Evolutionary conservation across 2,113 vertebrate genomes (phyloP).

Genomic region (Myiozetetes cayanensis): DNA sequence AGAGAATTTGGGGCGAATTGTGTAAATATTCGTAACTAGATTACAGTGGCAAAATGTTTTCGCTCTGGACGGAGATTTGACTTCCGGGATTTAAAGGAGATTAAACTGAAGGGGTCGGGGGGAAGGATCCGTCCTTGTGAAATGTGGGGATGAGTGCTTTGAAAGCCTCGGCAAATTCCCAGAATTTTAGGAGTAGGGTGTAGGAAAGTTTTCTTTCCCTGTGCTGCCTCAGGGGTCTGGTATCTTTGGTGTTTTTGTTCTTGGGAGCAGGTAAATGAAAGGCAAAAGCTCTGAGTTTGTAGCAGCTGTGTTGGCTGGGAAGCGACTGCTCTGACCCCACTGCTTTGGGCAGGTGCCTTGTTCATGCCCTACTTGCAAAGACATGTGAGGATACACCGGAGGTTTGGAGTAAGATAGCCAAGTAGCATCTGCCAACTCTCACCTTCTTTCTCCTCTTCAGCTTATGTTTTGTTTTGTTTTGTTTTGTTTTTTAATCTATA

Average conservation of each 20-base stretch:
- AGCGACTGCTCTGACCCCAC: neutral
- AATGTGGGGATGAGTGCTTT: constrained; percentile 13
- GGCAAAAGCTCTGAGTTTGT: neutral
- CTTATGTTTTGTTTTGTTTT: neutral
- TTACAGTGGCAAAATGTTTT: constrained; percentile 67
- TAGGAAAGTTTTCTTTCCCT: constrained; percentile 17
- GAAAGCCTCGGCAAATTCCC: constrained; percentile 30
- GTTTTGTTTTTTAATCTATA: neutral
- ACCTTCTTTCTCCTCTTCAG: neutral
- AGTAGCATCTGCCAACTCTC: neutral
- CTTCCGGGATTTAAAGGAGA: constrained; percentile 52
- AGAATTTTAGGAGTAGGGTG: constrained; percentile 11
- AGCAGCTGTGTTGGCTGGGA: neutral
- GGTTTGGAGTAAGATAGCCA: neutral
- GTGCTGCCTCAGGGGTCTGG: neutral
- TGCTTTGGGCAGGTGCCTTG: neutral
- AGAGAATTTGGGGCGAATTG: constrained; percentile 64
- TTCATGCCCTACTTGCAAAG: neutral
- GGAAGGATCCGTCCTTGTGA: constrained; percentile 3
- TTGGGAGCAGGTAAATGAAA: neutral
- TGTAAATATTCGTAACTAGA: constrained; percentile 69
- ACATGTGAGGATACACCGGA: neutral
- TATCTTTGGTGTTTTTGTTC: constrained; percentile 29
- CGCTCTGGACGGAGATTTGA: constrained; percentile 55
- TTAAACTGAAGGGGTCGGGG: constrained; percentile 58